Percentiles rank a stretch among this genome's conserved stretches.
Evolutionary conservation across 2,797 vertebrate genomes (phyloP).

Genomic region (Florisuga fusca): DNA sequence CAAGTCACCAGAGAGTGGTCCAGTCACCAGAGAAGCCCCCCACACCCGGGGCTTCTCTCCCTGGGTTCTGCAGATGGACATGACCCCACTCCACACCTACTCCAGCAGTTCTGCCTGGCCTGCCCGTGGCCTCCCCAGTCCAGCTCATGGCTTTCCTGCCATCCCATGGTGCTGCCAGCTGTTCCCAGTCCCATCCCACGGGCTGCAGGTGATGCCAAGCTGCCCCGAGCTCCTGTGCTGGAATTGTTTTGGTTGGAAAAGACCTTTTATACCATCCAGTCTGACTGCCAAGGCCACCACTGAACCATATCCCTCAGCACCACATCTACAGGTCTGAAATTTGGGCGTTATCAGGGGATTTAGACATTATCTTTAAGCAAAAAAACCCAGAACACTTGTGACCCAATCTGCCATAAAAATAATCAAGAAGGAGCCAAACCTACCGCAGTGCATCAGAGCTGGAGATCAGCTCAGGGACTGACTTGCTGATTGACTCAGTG

Average conservation of each 20-base stretch:
- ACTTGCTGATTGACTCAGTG: constrained; percentile 22
- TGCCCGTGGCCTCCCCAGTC: neutral
- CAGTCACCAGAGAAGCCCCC: fast-evolving
- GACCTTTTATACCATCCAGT: too few relatives aligned
- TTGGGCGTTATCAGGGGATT: neutral
- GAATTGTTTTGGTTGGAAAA: too few relatives aligned
- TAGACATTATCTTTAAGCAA: neutral
- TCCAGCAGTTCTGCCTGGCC: neutral
- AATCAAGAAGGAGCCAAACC: constrained; percentile 22
- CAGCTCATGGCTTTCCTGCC: fast-evolving
- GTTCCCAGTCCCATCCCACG: fast-evolving
- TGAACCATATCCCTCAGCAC: too few relatives aligned
- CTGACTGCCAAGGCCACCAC: too few relatives aligned
- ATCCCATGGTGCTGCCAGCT: neutral
- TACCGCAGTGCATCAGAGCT: constrained; percentile 6
- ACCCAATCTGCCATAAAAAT: neutral
- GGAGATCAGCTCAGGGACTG: neutral
- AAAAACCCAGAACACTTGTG: neutral
- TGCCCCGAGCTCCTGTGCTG: neutral
- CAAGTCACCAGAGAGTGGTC: neutral
- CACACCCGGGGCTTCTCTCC: neutral
- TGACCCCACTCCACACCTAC: fast-evolving
- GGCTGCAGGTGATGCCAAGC: neutral
- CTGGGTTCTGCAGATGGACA: neutral
- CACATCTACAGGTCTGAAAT: too few relatives aligned